These are phyloP conservation scores for Mythimna impura DNA, from an alignment of 2,888 invertebrate genomes.

Conservation along the genomic window DNA sequence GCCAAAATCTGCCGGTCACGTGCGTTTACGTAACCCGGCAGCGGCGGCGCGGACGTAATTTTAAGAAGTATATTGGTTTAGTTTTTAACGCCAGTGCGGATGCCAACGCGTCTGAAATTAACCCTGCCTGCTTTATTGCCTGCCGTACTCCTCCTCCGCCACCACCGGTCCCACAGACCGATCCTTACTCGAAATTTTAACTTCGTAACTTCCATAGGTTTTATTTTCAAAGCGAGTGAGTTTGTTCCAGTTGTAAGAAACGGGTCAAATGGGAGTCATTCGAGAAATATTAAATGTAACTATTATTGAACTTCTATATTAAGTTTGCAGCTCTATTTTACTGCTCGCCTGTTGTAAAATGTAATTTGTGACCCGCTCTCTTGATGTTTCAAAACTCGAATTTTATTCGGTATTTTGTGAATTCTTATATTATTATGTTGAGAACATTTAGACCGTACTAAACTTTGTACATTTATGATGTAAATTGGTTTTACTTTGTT, in stretches of 20 bases:
- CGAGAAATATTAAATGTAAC: constrained; percentile 64
- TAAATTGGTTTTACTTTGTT: constrained; percentile 17
- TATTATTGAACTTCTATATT: constrained; percentile 66
- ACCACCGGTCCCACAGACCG: constrained; percentile 30
- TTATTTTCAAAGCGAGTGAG: constrained; percentile 60
- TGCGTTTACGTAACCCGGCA: constrained; percentile 78
- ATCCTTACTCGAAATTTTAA: constrained; percentile 53
- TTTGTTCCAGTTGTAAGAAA: constrained; percentile 64
- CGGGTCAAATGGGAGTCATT: constrained; percentile 64
- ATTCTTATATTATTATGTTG: not conserved
- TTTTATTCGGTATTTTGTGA: constrained; percentile 45
- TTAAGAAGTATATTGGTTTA: constrained; percentile 87
- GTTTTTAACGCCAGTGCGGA: constrained; percentile 81
- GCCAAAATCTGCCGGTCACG: constrained; percentile 82
- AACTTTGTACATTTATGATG: constrained; percentile 2
- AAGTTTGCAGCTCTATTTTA: constrained; percentile 55
- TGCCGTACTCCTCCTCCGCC: constrained; percentile 35
- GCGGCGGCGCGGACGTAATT: constrained; percentile 76
- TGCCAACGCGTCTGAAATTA: constrained; percentile 80
- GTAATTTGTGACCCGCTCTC: constrained; percentile 55
- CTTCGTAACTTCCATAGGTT: constrained; percentile 55
- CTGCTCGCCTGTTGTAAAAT: constrained; percentile 56
- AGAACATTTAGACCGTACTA: constrained; percentile 9
- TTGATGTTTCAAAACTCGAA: constrained; percentile 49
- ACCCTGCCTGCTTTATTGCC: constrained; percentile 78